These are phyloP conservation scores for Drosophila lini DNA, from an alignment of 1,140 invertebrate genomes.

Conservation along the genomic window DNA sequence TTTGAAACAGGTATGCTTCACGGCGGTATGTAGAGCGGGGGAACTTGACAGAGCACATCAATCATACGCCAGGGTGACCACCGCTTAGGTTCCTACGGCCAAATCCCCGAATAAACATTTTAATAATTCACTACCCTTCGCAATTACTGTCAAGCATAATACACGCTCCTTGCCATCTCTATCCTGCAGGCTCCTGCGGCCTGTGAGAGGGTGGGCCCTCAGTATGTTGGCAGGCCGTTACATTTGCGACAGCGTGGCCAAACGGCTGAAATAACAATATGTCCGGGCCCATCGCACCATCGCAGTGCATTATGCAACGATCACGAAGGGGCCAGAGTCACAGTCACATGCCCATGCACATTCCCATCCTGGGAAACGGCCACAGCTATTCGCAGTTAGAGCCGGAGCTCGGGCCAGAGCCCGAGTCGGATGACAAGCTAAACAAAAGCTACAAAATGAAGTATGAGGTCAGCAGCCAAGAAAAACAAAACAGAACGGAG, in stretches of 20 bases:
- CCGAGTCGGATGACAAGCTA: constrained; percentile 60
- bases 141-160: constrained; percentile 72
- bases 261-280: constrained; percentile 33
- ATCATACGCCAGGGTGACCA: constrained; percentile 57
- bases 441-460: constrained; percentile 82
- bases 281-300: constrained; percentile 38
- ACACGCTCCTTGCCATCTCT: constrained; percentile 57
- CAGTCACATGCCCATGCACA: background rate
- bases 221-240: constrained; percentile 61
- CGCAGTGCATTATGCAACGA: constrained; percentile 69
- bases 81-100: constrained; percentile 3
- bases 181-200: constrained; percentile 19
- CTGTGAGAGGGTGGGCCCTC: constrained; percentile 3
- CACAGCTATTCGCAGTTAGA: background rate
- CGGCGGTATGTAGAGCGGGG: background rate
- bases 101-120: constrained; percentile 67
- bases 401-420: constrained; percentile 16
- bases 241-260: constrained; percentile 60
- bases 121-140: constrained; percentile 60
- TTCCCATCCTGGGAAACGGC: background rate
- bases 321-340: constrained; percentile 17
- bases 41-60: constrained; percentile 31
- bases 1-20: constrained; percentile 1
- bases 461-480: constrained; percentile 70
- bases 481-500: constrained; percentile 55